Evolutionary conservation across 1,140 invertebrate species (phyloP), one percentile per base, ranked within the genome.

Genomic region (Euwallacea fornicatus): DNA sequence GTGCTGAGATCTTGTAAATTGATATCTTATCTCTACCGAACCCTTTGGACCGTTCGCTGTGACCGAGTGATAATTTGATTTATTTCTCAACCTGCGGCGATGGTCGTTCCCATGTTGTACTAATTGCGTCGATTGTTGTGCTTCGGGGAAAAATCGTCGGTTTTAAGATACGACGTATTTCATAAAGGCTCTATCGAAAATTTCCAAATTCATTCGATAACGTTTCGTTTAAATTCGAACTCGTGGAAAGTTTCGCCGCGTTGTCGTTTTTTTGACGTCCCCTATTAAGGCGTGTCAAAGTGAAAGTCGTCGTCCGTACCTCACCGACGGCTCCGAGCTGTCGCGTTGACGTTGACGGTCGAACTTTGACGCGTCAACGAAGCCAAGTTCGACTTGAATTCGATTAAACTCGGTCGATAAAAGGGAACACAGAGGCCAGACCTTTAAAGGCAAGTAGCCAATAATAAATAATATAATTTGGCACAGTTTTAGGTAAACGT

Each of bases 401-500:
- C 21, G 21, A 4, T 33, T 33, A 4, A 33, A 33, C 1, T 33
- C 21, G 21, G 21, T 33, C 21, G 21, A 33, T 33, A 33, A 33
- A 33, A 33, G 21, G 21, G 15, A 53, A 8, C 11, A 53, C 6
- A 6, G 50, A 53, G 50, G 11, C 21, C 4, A 33, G 21, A 33
- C 21, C 21, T 33, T 33, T 33, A 33, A 33, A 33, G 21, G 42
- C 42, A 42, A 69, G 73, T 72, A 74, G 69, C 65, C 58, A 67
- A 72, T 72, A 69, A 74, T 74, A 74, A 74, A 74, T 74, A 74
- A 71, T 71, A 53, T 71, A 69, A 71, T 68, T 74, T 74, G 73
- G 73, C 73, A 74, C 73, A 74, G 73, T 75, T 75, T 75, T 75
- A 75, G 74, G 74, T 75, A 75, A 75, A 75, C 74, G 71, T 73